phyloP scores from a whole-genome alignment of 2,888 invertebrate genomes.

The Drosophila kambysellisi region DNA sequence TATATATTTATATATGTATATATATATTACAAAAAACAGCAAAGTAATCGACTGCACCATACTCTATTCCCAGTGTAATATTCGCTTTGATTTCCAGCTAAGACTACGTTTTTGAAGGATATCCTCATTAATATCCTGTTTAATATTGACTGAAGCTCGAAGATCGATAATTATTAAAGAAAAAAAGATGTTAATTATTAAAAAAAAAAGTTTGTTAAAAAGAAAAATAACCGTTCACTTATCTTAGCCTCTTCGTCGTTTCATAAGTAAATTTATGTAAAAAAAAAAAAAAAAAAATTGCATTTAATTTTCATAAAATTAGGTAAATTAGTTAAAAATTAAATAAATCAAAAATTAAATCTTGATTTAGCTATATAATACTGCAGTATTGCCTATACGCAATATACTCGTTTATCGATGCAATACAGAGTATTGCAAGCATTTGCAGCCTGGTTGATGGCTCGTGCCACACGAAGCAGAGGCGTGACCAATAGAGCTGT shows the following conservation, averaged over 20 bases:
- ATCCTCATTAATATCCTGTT: no score
- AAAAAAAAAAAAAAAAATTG: neutral
- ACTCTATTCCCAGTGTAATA: neutral
- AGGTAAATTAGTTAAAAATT: neutral
- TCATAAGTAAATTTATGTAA: neutral
- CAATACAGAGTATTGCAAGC: constrained; percentile 1
- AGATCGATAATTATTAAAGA: neutral
- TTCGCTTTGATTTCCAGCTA: neutral
- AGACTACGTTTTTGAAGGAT: neutral
- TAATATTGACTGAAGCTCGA: neutral
- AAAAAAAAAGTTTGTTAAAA: neutral
- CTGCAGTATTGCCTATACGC: neutral
- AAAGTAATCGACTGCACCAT: neutral
- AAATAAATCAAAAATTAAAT: neutral
- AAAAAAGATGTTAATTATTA: neutral
- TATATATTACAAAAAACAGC: neutral
- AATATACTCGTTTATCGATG: neutral
- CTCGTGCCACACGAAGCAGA: constrained; percentile 27
- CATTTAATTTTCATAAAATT: neutral
- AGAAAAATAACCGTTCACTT: neutral
- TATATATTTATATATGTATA: neutral
- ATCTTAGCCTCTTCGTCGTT: no score
- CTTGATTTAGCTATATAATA: neutral
- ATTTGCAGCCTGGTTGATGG: constrained; percentile 18
- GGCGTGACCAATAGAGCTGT: constrained; percentile 9